Evolutionary conservation across 2,797 vertebrate genomes (phyloP).

Genomic region (Eleutherodactylus coqui): DNA sequence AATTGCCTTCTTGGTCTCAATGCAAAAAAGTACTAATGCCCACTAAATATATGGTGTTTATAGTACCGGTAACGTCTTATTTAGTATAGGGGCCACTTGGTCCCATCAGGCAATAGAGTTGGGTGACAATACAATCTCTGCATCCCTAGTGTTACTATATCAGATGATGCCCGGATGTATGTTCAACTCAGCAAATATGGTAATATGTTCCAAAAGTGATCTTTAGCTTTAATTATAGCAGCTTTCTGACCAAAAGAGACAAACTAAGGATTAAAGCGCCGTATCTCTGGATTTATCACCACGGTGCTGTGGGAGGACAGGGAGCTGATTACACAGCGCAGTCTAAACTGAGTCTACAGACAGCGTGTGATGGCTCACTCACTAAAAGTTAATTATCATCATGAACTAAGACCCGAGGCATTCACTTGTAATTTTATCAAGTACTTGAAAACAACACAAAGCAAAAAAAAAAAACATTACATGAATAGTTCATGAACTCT

Average conservation of each 20-base stretch:
- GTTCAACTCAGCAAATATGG: neutral
- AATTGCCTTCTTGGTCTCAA: too few relatives aligned
- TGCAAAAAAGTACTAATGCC: too few relatives aligned
- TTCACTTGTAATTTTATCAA: conserved; percentile 34
- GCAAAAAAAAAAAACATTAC: neutral
- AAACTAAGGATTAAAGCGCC: neutral
- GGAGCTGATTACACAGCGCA: conserved; percentile 2
- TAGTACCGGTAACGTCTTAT: too few relatives aligned
- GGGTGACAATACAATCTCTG: too few relatives aligned
- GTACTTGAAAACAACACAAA: conserved; percentile 35
- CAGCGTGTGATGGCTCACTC: conserved; percentile 60
- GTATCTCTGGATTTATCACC: conserved; percentile 44
- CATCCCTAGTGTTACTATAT: too few relatives aligned
- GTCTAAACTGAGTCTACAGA: conserved; percentile 48
- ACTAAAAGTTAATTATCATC: conserved; percentile 58
- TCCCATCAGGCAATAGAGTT: too few relatives aligned
- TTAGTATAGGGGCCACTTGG: too few relatives aligned
- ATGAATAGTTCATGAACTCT: neutral
- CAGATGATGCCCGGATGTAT: too few relatives aligned
- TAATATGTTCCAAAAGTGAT: neutral
- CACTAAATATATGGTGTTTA: too few relatives aligned
- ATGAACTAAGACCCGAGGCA: conserved; percentile 9
- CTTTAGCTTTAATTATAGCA: neutral
- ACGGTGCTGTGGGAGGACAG: conserved; percentile 52
- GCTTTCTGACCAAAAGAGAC: neutral